Evolutionary conservation across 2,888 invertebrate genomes (phyloP), one percentile per base, ranked within the genome.

Genomic region (Brachyptera risi): DNA sequence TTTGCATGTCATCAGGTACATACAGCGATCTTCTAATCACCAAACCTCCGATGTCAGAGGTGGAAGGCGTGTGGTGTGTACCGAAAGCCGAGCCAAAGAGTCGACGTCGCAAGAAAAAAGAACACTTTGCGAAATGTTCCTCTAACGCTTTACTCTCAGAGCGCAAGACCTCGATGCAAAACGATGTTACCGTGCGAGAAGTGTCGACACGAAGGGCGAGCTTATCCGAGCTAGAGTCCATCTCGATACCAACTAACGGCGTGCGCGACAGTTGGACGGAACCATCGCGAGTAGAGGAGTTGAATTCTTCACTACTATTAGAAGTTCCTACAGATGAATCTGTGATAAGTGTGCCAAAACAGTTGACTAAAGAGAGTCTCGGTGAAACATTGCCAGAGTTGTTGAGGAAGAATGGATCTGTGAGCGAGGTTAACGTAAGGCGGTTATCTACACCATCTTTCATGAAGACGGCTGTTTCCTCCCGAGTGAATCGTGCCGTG

Each of bases 101-200:
- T 65, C 74, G 77, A 65, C 79, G 67, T 75, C 78, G 69, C 77
- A 75, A 73, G 75, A 78, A 66, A 80, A 81, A 68, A 72, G 72
- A 63, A 70, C 17, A 27, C 9, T 23, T 61, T n/a, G 27, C 42
- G 1, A 60, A 58, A 19, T 56, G 51, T 19, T 40, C 38, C 21
- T 56, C 61, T 7, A 61, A 35, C 27, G 57, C 61, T 11, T 38
- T 40, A 23, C 27, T 50, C 3, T 13, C 11, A 13, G 38, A 56
- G 13, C 26, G 54, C 21, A 42, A 40, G 73, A 59, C 59, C 65
- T 38, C 61, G 63, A 38, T 57, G 64, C 19, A 47, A 2, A 24
- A 21, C 19, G 24, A 24, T 47, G 47, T 23, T 23, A 24, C 21
- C 2, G 9, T 47, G 7, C 21, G n/a, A 13, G 24, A 23, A 3